Percentiles rank a stretch among this genome's conserved stretches.
These are phyloP conservation scores for Diabrotica virgifera DNA, from an alignment of 1,140 invertebrate genomes.

Conservation along the genomic window DNA sequence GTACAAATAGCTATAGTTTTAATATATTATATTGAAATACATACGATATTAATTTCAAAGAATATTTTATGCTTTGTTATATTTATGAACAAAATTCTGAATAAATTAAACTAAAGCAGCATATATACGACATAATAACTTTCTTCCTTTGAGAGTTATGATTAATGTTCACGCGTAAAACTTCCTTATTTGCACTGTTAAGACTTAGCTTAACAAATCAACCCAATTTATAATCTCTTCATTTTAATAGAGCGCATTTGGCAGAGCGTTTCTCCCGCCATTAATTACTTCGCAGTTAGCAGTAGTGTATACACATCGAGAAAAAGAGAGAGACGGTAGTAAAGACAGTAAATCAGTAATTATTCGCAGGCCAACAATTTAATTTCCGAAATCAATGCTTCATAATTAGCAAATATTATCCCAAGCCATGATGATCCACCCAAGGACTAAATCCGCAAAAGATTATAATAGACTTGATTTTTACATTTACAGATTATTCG, in stretches of 20 bases:
- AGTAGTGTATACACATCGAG: constrained; percentile 8
- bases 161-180: background rate
- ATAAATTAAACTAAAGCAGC: no score
- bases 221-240: constrained; percentile 2
- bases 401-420: constrained; percentile 44
- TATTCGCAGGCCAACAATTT: constrained; percentile 28
- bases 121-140: background rate
- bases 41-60: no score
- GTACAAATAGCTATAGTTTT: no score
- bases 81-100: no score
- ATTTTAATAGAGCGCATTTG: background rate
- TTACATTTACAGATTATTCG: no score
- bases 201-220: background rate
- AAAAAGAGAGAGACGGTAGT: constrained; percentile 7
- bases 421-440: no score
- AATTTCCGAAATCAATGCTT: constrained; percentile 40
- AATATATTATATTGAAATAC: no score
- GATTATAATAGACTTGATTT: no score
- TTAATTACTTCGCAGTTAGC: constrained; percentile 20
- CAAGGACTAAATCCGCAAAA: no score
- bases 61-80: no score
- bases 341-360: constrained; percentile 33
- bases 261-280: constrained; percentile 6
- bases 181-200: background rate
- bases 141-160: background rate